These are phyloP conservation scores for Eolophus roseicapilla DNA, from an alignment of 2,113 vertebrate species.

Conservation along the genomic window DNA sequence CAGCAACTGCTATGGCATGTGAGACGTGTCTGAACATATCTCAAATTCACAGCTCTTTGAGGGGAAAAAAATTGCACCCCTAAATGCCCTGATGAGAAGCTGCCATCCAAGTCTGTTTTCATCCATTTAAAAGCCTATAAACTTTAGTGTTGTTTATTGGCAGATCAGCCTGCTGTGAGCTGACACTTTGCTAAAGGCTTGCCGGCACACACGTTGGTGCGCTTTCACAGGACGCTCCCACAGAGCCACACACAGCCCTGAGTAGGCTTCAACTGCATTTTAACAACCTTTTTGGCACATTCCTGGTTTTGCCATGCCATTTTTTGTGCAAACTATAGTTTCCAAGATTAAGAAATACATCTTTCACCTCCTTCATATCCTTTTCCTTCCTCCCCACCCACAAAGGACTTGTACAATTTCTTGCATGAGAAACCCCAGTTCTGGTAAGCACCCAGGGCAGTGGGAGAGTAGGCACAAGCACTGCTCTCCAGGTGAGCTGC, in stretches of 20 bases:
- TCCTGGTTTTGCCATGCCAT: fast-evolving
- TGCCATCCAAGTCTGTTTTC: neutral
- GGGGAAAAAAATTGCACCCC: neutral
- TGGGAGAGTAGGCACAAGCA: fast-evolving
- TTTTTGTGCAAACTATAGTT: neutral
- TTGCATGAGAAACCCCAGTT: neutral
- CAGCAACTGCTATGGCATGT: neutral
- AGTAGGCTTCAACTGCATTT: neutral
- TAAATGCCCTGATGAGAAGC: neutral
- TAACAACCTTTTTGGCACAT: neutral
- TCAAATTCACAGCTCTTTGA: neutral
- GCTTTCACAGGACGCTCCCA: fast-evolving
- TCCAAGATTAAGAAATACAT: fast-evolving
- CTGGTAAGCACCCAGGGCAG: neutral
- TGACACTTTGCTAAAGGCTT: neutral
- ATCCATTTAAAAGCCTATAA: neutral
- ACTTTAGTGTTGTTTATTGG: neutral
- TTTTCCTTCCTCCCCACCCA: neutral
- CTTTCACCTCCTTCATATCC: neutral
- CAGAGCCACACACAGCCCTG: neutral
- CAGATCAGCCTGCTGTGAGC: neutral
- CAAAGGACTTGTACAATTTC: neutral
- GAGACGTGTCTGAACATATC: neutral
- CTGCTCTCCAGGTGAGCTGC: neutral
- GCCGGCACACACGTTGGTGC: fast-evolving